A percentile compares a stretch with the other conserved stretches of the same genome.
These are phyloP conservation scores for Schlechtendalia chinensis DNA, from an alignment of 1,140 invertebrate genomes.

Conservation along the genomic window DNA sequence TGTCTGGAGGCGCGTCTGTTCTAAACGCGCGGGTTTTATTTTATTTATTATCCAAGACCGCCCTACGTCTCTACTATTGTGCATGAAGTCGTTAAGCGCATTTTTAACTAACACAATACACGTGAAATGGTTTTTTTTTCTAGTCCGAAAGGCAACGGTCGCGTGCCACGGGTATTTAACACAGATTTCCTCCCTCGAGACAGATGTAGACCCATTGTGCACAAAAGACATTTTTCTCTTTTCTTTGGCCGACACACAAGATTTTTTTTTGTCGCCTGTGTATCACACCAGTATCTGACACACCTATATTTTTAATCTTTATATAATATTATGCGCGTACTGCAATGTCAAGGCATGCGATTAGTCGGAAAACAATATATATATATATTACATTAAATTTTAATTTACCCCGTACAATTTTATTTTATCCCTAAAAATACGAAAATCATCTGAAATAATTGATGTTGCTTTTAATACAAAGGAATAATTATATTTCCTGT, in stretches of 20 bases:
- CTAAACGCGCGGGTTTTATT: conserved; percentile 4
- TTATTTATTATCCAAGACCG: conserved; percentile 38
- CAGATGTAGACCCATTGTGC: conserved; percentile 36
- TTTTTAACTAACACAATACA: conserved; percentile 41
- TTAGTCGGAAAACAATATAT: neutral
- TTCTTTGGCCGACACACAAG: neutral
- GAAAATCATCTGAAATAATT: conserved; percentile 32
- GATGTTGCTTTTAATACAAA: too few species aligned
- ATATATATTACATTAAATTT: neutral
- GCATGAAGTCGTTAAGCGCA: conserved; percentile 39
- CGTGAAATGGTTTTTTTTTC: conserved; percentile 31
- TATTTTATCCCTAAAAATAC: neutral
- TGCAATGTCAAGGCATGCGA: neutral
- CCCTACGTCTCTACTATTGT: conserved; percentile 32
- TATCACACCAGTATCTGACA: neutral
- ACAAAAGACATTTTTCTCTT: conserved; percentile 44
- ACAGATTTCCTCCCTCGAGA: conserved; percentile 44
- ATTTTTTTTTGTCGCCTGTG: conserved; percentile 5
- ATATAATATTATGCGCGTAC: neutral
- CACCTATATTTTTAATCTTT: too few species aligned
- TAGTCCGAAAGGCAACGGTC: conserved; percentile 47
- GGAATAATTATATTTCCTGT: conserved; percentile 8
- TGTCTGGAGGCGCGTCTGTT: conserved; percentile 18
- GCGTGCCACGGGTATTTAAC: conserved; percentile 47
- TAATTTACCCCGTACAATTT: too few species aligned